phyloP scores from a whole-genome alignment of 2,113 vertebrate genomes.

The Sinocyclocheilus rhinocerous region DNA sequence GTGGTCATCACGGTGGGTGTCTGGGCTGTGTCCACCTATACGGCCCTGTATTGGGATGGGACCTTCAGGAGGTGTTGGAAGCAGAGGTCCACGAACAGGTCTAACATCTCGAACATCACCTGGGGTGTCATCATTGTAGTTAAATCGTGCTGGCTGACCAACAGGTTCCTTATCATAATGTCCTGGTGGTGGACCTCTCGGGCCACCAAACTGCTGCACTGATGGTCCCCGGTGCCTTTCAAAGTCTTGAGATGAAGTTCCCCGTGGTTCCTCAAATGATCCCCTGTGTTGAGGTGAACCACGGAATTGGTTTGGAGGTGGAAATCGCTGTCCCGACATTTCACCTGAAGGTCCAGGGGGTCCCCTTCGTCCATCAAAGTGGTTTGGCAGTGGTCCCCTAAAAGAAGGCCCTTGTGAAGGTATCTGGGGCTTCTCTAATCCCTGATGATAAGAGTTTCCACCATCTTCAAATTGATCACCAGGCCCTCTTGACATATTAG shows the following conservation, averaged over 20 bases:
- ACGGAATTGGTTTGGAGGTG: slow-evolving; percentile 76
- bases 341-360: slow-evolving; percentile 63
- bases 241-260: slow-evolving; percentile 78
- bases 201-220: slow-evolving; percentile 79
- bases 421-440: slow-evolving; percentile 65
- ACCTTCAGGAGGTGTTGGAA: slow-evolving; percentile 81
- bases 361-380: slow-evolving; percentile 79
- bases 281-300: slow-evolving; percentile 80
- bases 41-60: slow-evolving; percentile 66
- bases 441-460: slow-evolving; percentile 62
- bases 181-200: slow-evolving; percentile 71
- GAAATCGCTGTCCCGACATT: slow-evolving; percentile 70
- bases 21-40: slow-evolving; percentile 80
- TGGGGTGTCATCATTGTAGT: slow-evolving; percentile 79
- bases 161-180: slow-evolving; percentile 67
- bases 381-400: slow-evolving; percentile 69
- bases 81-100: slow-evolving; percentile 79
- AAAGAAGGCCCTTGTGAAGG: slow-evolving; percentile 61
- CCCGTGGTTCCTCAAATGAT: slow-evolving; percentile 86
- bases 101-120: slow-evolving; percentile 73
- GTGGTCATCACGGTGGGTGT: slow-evolving; percentile 76
- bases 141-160: slow-evolving; percentile 74
- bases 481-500: slow-evolving; percentile 62
- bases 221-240: slow-evolving; percentile 77
- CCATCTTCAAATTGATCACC: slow-evolving; percentile 67